Evolutionary conservation across 2,888 invertebrate species (phyloP).

Genomic region (Macrophya annulata): DNA sequence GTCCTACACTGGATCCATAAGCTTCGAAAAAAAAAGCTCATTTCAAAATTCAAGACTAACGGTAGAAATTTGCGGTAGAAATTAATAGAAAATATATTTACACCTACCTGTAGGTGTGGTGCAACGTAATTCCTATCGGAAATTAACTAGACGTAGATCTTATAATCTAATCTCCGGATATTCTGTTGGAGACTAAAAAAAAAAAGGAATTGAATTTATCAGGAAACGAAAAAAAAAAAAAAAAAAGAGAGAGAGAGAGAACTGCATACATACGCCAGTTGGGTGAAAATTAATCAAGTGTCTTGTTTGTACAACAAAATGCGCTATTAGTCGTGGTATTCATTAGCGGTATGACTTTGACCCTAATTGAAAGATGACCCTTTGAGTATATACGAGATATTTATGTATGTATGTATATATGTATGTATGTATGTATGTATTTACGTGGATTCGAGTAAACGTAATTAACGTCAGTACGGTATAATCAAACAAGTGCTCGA

Average conservation of each 20-base stretch:
- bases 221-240: neutral
- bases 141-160: slow-evolving; percentile 1
- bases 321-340: slow-evolving; percentile 22
- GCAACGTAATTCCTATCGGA: neutral
- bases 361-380: slow-evolving; percentile 42
- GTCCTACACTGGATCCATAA: neutral
- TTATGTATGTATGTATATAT: neutral
- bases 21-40: neutral
- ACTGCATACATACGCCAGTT: neutral
- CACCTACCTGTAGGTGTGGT: neutral
- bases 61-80: neutral
- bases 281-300: neutral
- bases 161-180: neutral
- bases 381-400: neutral
- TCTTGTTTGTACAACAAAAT: slow-evolving; percentile 37
- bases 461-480: slow-evolving; percentile 43
- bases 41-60: neutral
- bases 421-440: neutral
- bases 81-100: neutral
- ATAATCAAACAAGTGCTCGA: slow-evolving; percentile 45
- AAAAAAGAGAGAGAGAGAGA: no score
- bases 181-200: neutral
- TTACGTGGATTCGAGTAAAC: slow-evolving; percentile 3
- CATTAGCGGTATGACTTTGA: slow-evolving; percentile 39
- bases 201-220: neutral